These are phyloP conservation scores for Carettochelys insculpta DNA, from an alignment of 2,113 vertebrate genomes.

Conservation along the genomic window DNA sequence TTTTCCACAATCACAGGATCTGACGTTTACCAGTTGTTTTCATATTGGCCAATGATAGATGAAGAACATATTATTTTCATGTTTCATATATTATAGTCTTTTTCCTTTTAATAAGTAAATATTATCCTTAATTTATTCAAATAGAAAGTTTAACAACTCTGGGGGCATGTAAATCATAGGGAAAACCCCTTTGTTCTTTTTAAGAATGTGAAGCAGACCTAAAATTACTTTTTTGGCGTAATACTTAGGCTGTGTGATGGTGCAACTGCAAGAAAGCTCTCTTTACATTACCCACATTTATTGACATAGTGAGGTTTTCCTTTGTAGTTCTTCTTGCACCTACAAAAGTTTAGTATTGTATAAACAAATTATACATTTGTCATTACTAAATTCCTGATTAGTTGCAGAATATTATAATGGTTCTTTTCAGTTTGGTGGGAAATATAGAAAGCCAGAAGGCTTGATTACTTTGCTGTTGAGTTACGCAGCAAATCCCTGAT, in stretches of 20 bases:
- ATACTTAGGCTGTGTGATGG: background rate
- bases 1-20: background rate
- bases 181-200: background rate
- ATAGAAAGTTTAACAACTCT: background rate
- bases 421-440: no score
- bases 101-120: no score
- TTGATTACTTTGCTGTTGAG: accelerated
- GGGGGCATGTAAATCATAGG: background rate
- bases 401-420: background rate
- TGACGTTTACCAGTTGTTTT: background rate
- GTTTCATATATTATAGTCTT: background rate
- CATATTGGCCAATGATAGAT: background rate
- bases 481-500: background rate
- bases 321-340: background rate
- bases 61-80: background rate
- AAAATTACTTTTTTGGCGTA: background rate
- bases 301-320: background rate
- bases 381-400: background rate
- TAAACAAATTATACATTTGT: background rate
- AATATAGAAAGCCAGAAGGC: background rate
- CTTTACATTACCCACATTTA: background rate
- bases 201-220: background rate
- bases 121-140: background rate
- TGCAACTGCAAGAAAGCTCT: background rate
- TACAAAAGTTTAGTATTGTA: background rate